These are phyloP conservation scores for Sciurus vulgaris DNA, from an alignment of 2,797 vertebrate species.

Conservation along the genomic window DNA sequence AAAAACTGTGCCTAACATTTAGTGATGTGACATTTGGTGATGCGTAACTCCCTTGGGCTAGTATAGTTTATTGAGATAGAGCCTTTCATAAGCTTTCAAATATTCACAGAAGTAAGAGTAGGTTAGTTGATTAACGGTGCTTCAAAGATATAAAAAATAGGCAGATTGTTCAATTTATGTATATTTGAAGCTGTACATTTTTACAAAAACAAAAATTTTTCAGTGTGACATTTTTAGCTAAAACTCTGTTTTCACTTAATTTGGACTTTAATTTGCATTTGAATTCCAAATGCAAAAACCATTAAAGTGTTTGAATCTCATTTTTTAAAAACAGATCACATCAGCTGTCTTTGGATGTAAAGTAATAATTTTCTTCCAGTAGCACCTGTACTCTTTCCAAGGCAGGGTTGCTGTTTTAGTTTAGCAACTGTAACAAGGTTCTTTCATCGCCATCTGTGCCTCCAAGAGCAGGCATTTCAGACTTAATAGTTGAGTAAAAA, in stretches of 20 bases:
- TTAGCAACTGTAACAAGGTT: slow-evolving; percentile 82
- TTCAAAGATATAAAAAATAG: slow-evolving; percentile 6
- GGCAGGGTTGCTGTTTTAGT: slow-evolving; percentile 79
- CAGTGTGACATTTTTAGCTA: neutral
- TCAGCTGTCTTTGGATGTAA: slow-evolving; percentile 78
- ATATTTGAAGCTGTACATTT: neutral
- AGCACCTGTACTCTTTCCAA: slow-evolving; percentile 83
- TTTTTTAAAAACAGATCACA: slow-evolving; percentile 47
- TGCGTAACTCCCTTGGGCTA: neutral
- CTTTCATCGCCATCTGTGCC: slow-evolving; percentile 78
- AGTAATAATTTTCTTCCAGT: slow-evolving; percentile 80
- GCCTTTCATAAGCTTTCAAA: slow-evolving; percentile 22
- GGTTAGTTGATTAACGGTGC: slow-evolving; percentile 9
- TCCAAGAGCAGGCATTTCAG: slow-evolving; percentile 63
- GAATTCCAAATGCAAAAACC: slow-evolving; percentile 62
- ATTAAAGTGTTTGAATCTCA: slow-evolving; percentile 67
- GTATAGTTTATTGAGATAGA: neutral
- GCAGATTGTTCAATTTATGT: neutral
- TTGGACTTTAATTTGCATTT: slow-evolving; percentile 75
- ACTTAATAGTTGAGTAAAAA: neutral
- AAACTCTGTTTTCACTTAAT: neutral
- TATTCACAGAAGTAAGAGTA: neutral
- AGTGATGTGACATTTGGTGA: neutral
- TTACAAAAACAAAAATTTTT: neutral
- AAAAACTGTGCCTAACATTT: slow-evolving; percentile 24